A percentile compares a stretch with the other conserved stretches of the same genome.
phyloP scores from a whole-genome alignment of 2,113 vertebrate genomes.

The Lycaon pictus region DNA sequence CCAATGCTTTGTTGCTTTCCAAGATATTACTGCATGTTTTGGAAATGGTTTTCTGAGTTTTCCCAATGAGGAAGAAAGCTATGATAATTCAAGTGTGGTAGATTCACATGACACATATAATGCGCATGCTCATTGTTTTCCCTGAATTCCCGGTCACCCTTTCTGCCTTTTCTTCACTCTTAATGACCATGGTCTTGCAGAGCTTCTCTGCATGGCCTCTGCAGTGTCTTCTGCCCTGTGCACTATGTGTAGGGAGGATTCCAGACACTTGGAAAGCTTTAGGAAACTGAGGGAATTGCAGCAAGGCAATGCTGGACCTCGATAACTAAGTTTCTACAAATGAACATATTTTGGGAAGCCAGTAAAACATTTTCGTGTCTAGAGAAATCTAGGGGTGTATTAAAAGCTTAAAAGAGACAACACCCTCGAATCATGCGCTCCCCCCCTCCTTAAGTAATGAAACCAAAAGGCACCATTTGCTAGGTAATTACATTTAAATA shows the following conservation, averaged over 20 bases:
- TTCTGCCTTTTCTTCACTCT: background rate
- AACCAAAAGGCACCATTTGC: background rate
- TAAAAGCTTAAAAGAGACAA: slow-evolving; percentile 47
- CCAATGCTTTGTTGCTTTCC: background rate
- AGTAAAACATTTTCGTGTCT: background rate
- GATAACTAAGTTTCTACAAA: background rate
- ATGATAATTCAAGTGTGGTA: background rate
- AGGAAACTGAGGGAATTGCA: background rate
- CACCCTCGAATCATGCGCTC: background rate
- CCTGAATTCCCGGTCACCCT: background rate
- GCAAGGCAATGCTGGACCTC: background rate
- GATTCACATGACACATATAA: background rate
- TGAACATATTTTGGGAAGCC: background rate
- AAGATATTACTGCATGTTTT: background rate
- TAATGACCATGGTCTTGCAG: background rate
- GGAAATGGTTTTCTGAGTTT: background rate
- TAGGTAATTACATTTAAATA: background rate
- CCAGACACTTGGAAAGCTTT: slow-evolving; percentile 9
- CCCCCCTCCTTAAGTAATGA: background rate
- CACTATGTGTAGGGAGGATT: background rate
- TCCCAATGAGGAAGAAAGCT: background rate
- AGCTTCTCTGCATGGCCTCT: background rate
- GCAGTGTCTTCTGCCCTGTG: background rate
- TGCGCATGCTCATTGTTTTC: background rate
- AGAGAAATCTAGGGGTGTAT: background rate